A percentile compares a stretch with the other conserved stretches of the same genome.
Evolutionary conservation across 1,140 invertebrate genomes (phyloP).

Genomic region (Epicauta chinensis): DNA sequence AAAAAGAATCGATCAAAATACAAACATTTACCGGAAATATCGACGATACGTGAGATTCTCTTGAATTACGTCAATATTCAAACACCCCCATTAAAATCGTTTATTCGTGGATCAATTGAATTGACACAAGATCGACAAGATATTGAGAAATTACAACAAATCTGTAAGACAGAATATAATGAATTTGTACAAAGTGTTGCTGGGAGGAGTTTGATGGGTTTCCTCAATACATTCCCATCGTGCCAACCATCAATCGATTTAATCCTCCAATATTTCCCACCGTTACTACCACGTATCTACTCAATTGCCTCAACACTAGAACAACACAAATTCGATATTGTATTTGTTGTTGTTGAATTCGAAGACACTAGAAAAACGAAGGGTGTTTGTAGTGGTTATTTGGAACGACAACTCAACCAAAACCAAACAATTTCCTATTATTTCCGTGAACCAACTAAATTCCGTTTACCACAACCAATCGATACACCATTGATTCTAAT

Average conservation of each 20-base stretch:
- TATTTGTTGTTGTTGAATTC: slow-evolving; percentile 60
- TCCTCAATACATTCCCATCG: slow-evolving; percentile 58
- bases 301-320: slow-evolving; percentile 67
- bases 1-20: slow-evolving; percentile 39
- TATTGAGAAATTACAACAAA: slow-evolving; percentile 54
- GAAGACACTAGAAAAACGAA: slow-evolving; percentile 46
- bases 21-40: slow-evolving; percentile 41
- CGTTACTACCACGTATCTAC: slow-evolving; percentile 69
- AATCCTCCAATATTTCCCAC: slow-evolving; percentile 66
- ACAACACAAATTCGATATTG: slow-evolving; percentile 51
- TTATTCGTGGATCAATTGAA: too few species aligned
- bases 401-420: slow-evolving; percentile 43
- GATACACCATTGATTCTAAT: slow-evolving; percentile 64
- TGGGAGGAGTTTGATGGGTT: slow-evolving; percentile 54
- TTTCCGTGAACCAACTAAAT: slow-evolving; percentile 54
- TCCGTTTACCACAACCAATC: slow-evolving; percentile 49
- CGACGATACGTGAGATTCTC: slow-evolving; percentile 42
- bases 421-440: slow-evolving; percentile 49
- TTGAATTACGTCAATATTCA: slow-evolving; percentile 44
- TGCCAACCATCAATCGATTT: slow-evolving; percentile 57
- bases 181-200: slow-evolving; percentile 53
- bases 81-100: slow-evolving; percentile 42
- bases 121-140: slow-evolving; percentile 55
- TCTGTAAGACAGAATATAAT: slow-evolving; percentile 60
- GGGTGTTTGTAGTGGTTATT: slow-evolving; percentile 64